Conservation (phyloP, 2,888 invertebrate genomes). For the Cactoblastis cactorum region DNA sequence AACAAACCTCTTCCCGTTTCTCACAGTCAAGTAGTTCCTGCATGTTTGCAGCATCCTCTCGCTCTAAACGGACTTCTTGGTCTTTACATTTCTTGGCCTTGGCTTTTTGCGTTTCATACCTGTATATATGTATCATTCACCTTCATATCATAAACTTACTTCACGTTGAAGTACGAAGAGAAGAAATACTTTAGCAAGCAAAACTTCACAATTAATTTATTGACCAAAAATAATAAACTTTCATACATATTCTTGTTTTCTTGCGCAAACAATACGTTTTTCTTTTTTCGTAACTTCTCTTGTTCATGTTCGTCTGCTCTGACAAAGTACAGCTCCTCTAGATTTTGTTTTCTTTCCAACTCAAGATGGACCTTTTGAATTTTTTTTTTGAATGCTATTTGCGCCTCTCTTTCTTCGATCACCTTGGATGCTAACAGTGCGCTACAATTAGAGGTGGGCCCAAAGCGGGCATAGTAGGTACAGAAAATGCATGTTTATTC, state of each 20-base stretch:
- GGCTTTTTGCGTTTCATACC: constrained; percentile 27
- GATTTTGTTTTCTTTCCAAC: constrained; percentile 18
- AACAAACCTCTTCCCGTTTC: constrained; percentile 27
- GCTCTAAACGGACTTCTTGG: constrained; percentile 25
- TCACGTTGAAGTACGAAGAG: no score
- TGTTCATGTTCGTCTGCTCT: neutral
- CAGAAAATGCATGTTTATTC: no score
- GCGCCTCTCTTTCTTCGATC: constrained; percentile 46
- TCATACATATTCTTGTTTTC: constrained; percentile 47
- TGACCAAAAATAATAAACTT: no score
- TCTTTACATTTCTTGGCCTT: constrained; percentile 24
- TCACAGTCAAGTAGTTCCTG: constrained; percentile 31
- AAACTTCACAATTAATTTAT: no score
- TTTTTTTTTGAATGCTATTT: constrained; percentile 43
- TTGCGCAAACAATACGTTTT: constrained; percentile 22
- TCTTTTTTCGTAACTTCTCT: neutral
- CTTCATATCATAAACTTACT: neutral
- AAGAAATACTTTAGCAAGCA: no score
- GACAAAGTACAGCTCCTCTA: neutral
- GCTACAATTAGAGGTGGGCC: constrained; percentile 35
- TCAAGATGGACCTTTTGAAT: constrained; percentile 26
- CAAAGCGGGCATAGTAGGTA: no score
- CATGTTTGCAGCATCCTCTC: constrained; percentile 28
- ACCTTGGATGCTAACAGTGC: constrained; percentile 47
- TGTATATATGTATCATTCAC: constrained; percentile 24